Conservation (phyloP, 2,113 vertebrate species). For the Aldabrachelys gigantea region DNA sequence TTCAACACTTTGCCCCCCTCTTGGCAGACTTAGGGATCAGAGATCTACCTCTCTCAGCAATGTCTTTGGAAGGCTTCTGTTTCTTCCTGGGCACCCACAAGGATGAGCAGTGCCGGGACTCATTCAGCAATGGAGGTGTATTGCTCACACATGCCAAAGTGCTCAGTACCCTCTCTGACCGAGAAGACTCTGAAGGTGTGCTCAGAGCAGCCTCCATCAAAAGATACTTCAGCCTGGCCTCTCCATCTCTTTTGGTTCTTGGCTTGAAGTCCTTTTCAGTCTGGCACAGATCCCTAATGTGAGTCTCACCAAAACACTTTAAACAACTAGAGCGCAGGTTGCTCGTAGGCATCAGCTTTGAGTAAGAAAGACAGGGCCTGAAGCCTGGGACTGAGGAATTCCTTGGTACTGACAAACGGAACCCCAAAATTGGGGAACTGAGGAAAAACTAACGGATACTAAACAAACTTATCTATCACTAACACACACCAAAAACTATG, state of each 20-base stretch:
- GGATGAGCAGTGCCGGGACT: not conserved
- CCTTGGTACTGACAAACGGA: no score
- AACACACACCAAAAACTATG: not conserved
- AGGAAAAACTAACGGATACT: no score
- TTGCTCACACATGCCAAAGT: not conserved
- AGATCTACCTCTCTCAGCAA: not conserved
- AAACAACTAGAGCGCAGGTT: no score
- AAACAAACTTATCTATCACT: not conserved
- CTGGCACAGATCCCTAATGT: no score
- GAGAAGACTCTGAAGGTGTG: not conserved
- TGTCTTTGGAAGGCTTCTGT: not conserved
- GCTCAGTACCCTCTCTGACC: not conserved
- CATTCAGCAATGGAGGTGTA: not conserved
- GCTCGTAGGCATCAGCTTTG: no score
- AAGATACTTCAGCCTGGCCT: not conserved
- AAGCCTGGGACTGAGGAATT: no score
- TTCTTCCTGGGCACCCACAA: not conserved
- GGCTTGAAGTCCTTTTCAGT: no score
- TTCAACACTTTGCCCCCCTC: not conserved
- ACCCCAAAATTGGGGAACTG: no score
- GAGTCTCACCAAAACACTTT: no score
- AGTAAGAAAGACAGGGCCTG: no score
- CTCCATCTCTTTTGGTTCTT: no score
- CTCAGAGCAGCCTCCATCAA: not conserved
- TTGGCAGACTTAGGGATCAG: not conserved